These are phyloP conservation scores for Zaprionus bogoriensis DNA, from an alignment of 2,888 invertebrate genomes.

Conservation along the genomic window DNA sequence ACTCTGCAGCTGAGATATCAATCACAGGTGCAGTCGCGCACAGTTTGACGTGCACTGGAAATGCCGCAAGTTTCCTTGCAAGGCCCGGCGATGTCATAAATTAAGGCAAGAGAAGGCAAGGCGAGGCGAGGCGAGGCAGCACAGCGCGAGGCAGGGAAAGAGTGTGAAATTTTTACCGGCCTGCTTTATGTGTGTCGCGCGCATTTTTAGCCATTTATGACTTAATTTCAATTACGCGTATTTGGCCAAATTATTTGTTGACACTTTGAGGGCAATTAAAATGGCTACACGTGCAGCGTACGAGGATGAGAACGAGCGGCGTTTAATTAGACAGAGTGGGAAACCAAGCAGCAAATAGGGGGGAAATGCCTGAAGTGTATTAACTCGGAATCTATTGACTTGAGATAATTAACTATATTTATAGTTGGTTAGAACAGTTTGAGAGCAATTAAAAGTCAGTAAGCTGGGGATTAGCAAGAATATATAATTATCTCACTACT, in stretches of 20 bases:
- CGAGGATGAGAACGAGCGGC: constrained; percentile 18
- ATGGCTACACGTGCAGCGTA: constrained; percentile 69
- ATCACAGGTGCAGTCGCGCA: constrained; percentile 65
- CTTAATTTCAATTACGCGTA: constrained; percentile 75
- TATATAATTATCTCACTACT: too few relatives aligned
- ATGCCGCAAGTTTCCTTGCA: constrained; percentile 58
- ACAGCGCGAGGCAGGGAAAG: constrained; percentile 13
- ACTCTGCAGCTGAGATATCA: too few relatives aligned
- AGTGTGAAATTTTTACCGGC: constrained; percentile 71
- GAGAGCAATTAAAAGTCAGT: too few relatives aligned
- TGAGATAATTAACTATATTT: too few relatives aligned
- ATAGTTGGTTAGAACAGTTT: too few relatives aligned
- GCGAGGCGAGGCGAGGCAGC: too few relatives aligned
- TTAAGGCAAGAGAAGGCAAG: constrained; percentile 60
- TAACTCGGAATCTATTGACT: too few relatives aligned
- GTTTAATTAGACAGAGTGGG: constrained; percentile 19
- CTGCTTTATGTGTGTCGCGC: constrained; percentile 50
- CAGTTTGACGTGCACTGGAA: constrained; percentile 60
- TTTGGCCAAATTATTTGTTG: constrained; percentile 76
- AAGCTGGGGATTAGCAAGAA: too few relatives aligned
- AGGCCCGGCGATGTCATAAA: constrained; percentile 60
- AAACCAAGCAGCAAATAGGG: neutral
- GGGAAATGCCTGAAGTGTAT: too few relatives aligned
- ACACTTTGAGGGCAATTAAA: constrained; percentile 70
- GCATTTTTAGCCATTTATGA: constrained; percentile 76